These are phyloP conservation scores for Drosophila planitibia DNA, from an alignment of 2,888 invertebrate species.

Conservation along the genomic window DNA sequence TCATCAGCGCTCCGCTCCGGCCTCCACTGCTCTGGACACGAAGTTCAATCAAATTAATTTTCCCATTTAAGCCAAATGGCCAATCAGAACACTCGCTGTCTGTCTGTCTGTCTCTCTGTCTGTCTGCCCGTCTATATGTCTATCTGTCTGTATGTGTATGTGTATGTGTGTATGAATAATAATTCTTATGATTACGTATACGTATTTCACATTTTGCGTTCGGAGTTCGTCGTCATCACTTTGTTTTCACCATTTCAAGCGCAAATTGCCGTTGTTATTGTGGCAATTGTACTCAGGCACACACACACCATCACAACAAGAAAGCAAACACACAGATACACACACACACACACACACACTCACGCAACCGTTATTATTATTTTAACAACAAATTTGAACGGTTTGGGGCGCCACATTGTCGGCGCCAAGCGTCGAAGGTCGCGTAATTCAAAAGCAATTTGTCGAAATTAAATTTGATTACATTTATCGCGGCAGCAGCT, in stretches of 20 bases:
- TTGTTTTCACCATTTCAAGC: constrained; percentile 66
- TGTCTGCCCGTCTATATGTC: not conserved
- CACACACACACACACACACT: constrained; percentile 14
- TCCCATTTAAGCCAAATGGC: constrained; percentile 60
- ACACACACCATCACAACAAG: constrained; percentile 14
- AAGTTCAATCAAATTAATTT: constrained; percentile 73
- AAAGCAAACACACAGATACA: constrained; percentile 3
- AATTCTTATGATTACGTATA: constrained; percentile 74
- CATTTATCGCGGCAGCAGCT: constrained; percentile 74
- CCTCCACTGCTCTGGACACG: not conserved
- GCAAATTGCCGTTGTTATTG: constrained; percentile 73
- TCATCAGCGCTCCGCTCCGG: constrained; percentile 6
- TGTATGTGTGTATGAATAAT: constrained; percentile 60
- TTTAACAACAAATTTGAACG: constrained; percentile 78
- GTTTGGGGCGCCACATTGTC: constrained; percentile 57
- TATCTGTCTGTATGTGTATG: not conserved
- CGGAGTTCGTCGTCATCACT: constrained; percentile 23
- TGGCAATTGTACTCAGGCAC: constrained; percentile 43
- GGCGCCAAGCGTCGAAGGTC: constrained; percentile 69
- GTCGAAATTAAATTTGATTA: constrained; percentile 80
- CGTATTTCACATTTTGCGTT: constrained; percentile 31
- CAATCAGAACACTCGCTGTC: constrained; percentile 35
- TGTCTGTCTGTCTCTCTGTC: not conserved
- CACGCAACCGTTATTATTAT: constrained; percentile 70
- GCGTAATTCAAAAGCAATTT: constrained; percentile 81